These are phyloP conservation scores for Rhyacophila evoluta DNA, from an alignment of 2,888 invertebrate genomes.

Conservation along the genomic window DNA sequence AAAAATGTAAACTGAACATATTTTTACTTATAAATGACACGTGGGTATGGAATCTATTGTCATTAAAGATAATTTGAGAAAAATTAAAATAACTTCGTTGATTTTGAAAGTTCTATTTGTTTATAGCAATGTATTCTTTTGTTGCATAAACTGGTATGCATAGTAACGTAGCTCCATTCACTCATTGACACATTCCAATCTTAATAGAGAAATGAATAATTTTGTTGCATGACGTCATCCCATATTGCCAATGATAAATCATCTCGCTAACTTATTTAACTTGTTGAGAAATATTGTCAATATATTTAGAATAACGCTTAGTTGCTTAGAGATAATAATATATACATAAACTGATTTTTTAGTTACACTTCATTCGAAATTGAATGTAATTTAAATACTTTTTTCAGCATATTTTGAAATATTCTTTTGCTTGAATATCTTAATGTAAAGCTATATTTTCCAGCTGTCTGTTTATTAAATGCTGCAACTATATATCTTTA, in stretches of 20 bases:
- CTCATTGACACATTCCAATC: conserved; percentile 55
- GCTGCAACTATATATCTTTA: too few relatives aligned
- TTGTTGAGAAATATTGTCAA: neutral
- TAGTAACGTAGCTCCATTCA: conserved; percentile 44
- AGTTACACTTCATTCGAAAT: neutral
- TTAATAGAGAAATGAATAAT: conserved; percentile 52
- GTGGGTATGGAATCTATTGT: too few relatives aligned
- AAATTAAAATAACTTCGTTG: too few relatives aligned
- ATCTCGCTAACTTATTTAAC: neutral
- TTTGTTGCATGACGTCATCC: conserved; percentile 45
- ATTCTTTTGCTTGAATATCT: too few relatives aligned
- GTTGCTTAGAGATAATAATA: neutral
- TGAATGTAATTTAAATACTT: too few relatives aligned
- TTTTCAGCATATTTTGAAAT: too few relatives aligned
- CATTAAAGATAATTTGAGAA: too few relatives aligned
- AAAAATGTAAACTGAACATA: too few relatives aligned
- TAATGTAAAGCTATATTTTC: too few relatives aligned
- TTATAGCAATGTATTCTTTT: conserved; percentile 21
- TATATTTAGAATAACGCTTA: neutral
- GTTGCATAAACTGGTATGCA: conserved; percentile 19
- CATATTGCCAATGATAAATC: neutral
- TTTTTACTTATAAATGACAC: too few relatives aligned
- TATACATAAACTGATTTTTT: neutral
- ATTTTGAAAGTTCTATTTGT: conserved; percentile 25
- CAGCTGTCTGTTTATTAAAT: too few relatives aligned